Evolutionary conservation across 2,888 invertebrate species (phyloP).

Genomic region (Dorcus parallelipipedus): DNA sequence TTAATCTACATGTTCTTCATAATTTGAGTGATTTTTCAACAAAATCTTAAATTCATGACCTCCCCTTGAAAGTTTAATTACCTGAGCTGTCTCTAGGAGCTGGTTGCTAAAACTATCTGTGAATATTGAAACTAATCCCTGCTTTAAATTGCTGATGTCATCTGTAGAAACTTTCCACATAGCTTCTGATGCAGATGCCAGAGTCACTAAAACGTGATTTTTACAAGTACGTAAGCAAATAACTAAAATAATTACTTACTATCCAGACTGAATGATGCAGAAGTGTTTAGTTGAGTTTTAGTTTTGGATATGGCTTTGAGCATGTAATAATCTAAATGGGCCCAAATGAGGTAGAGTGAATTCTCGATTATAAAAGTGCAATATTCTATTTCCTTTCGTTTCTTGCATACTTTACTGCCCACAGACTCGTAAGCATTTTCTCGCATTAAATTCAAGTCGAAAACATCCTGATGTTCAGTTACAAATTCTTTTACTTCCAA

Average conservation of each 20-base stretch:
- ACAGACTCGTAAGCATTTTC: conserved; percentile 50
- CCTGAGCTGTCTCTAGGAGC: conserved; percentile 65
- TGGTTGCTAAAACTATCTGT: conserved; percentile 77
- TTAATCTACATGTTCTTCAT: too few relatives aligned
- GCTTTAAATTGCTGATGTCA: conserved; percentile 65
- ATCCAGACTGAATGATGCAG: conserved; percentile 31
- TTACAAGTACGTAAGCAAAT: conserved; percentile 4
- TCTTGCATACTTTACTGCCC: conserved; percentile 54
- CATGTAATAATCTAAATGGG: conserved; percentile 70
- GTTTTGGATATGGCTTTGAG: conserved; percentile 56
- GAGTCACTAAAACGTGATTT: conserved; percentile 39
- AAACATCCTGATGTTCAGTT: conserved; percentile 35
- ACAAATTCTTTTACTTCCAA: conserved; percentile 57
- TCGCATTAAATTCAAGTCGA: conserved; percentile 37
- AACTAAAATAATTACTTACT: conserved; percentile 31
- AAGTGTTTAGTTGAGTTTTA: conserved; percentile 30
- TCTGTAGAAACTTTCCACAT: conserved; percentile 59
- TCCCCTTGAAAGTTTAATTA: conserved; percentile 28
- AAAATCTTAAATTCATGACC: not conserved
- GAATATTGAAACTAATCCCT: conserved; percentile 69
- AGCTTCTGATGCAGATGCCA: conserved; percentile 49
- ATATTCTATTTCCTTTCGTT: conserved; percentile 59
- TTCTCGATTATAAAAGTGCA: conserved; percentile 67
- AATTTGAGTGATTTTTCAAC: too few relatives aligned
- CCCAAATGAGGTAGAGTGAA: conserved; percentile 73